Base-by-base conservation (phyloP, 1,140 invertebrate genomes). In the Planococcus citri region DNA sequence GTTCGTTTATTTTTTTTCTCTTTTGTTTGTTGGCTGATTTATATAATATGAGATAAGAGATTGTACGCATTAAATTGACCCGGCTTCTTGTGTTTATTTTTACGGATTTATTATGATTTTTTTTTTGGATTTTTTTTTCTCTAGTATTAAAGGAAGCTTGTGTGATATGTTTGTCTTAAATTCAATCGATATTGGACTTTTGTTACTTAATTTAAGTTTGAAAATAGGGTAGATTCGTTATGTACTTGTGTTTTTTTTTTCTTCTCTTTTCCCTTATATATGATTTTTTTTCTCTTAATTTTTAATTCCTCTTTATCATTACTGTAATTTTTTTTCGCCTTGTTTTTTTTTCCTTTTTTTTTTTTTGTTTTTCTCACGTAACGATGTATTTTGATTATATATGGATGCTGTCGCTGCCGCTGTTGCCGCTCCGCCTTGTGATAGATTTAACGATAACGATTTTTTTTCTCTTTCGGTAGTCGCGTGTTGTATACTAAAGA, bases 171-270 rank as follows among this genome's bases (percentile, higher is more conserved):
- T 51, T 51, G 41, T 51, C 41, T 51, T 51, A 9, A 51, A 51
- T 51, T 51, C 41, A 51, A 51, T 51, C 41, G 41, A 51, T 51
- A 51, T 51, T 51, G 41, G 41, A 51, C 41, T 51, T 51, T 51
- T 51, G 41, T 51, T 51, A 51, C 41, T 51, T 51, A 51, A 51
- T 51, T 51, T 51, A 51, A 51, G 41, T 33, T 33, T 51, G 41
- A 51, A 51, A 51, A 51, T 51, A 51, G 41, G 41, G 41, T 51
- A 51, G 41, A 9, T 51, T 51, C 41, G 41, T 51, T 51, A 17
- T 51, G 4, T 51, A 9, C 17, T 51, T 51, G 4, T 51, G 17
- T 9, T 51, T 51, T 51, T 17, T 51, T 51, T 51, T 51, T 20
- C 6, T 51, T 3, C 17, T 51, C n/a, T 33, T 33, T 33, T 33